Evolutionary conservation across 2,113 vertebrate species (phyloP), one percentile per base, ranked within the genome.

Genomic region (Tor tambroides): DNA sequence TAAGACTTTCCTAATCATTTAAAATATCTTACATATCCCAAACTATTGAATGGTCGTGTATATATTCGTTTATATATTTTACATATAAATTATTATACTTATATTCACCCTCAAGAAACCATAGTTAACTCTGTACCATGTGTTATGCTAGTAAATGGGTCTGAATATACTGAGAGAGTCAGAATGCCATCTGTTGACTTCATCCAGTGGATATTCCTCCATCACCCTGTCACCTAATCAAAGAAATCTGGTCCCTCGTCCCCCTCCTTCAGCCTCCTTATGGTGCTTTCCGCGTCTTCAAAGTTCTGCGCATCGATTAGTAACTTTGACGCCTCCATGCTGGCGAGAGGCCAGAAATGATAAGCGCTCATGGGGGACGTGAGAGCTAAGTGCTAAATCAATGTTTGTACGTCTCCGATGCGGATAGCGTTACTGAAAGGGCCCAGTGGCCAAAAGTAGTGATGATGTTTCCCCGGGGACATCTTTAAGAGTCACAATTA

Each of bases 381-480:
- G 90, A 91, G 90, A 92, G 94, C 93, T 94, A 95, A 96, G 94
- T 94, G 94, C 94, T 93, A 93, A 95, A 95, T 96, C 95, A 95
- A 95, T 95, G 94, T 88, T 83, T 83, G 90, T 85, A 85, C 86
- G 90, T 93, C 92, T 93, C 91, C 90, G 92, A 92, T 95, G 93
- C 90, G 92, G 94, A 94, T 94, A 94, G 92, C 93, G 79, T 96
- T 95, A 95, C 95, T 69, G 85, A 91, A 90, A 88, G 90, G 90
- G 83, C 91, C 92, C 93, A 63, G 85, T 90, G 92, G 92, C 92
- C 90, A 88, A 91, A 93, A 93, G 94, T 92, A 92, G 91, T 67
- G 90, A 91, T 90, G 92, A 94, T 93, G 91, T 91, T 92, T 92
- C 95, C 92, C 92, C 6, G 1, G 94, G 92, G 95, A 91, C 92